phyloP scores from a whole-genome alignment of 2,888 invertebrate species.

The Drosophila fungiperda region DNA sequence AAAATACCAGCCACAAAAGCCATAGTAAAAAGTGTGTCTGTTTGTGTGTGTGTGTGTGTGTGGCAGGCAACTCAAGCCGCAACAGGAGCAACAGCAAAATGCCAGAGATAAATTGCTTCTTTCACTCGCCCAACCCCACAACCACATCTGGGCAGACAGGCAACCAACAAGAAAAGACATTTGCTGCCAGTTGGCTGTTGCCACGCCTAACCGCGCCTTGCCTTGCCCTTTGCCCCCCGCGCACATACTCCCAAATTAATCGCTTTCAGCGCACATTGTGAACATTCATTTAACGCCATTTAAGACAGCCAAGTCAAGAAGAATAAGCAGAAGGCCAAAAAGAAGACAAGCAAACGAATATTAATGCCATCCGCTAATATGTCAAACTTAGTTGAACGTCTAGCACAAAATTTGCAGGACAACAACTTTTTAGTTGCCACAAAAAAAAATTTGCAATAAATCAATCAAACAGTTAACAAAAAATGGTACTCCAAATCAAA shows the following conservation, averaged over 20 bases:
- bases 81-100: constrained; percentile 55
- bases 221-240: constrained; percentile 4
- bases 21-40: background rate
- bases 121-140: constrained; percentile 11
- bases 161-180: constrained; percentile 19
- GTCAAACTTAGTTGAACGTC: constrained; percentile 36
- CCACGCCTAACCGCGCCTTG: constrained; percentile 27
- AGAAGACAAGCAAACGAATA: constrained; percentile 55
- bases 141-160: constrained; percentile 17
- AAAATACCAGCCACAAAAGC: constrained; percentile 3
- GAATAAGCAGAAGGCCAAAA: constrained; percentile 2
- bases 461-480: background rate
- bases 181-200: constrained; percentile 23
- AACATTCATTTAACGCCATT: constrained; percentile 75
- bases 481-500: background rate
- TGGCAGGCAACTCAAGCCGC: constrained; percentile 37
- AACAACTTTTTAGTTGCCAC: constrained; percentile 9
- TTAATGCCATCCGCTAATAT: constrained; percentile 61
- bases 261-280: constrained; percentile 63
- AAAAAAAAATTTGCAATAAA: constrained; percentile 19
- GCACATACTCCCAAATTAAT: constrained; percentile 63
- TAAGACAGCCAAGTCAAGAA: constrained; percentile 41
- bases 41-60: background rate
- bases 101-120: constrained; percentile 71
- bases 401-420: constrained; percentile 14